Conservation (phyloP, 2,113 vertebrate species). For the Kryptolebias marmoratus region DNA sequence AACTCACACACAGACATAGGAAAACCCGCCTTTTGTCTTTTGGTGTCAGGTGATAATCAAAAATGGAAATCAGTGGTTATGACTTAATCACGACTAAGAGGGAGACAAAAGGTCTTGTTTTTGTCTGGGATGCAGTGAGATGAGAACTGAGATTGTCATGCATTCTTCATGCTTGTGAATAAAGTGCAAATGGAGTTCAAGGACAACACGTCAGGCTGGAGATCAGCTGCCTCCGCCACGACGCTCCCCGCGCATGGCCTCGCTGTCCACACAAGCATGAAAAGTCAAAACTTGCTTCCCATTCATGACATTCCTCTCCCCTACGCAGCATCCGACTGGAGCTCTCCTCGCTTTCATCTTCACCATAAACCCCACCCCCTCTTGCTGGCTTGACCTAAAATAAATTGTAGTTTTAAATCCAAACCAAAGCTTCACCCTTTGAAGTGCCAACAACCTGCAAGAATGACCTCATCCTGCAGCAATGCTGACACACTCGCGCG, state of each 20-base stretch:
- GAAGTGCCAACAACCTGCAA: not conserved
- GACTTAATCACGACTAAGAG: conserved; percentile 10
- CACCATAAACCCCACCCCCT: not conserved
- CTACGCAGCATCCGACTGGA: not conserved
- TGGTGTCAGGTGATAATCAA: not conserved
- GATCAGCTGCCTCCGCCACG: conserved; percentile 47
- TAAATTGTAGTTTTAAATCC: not conserved
- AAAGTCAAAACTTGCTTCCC: conserved; percentile 14
- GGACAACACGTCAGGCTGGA: conserved; percentile 36
- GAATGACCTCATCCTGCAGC: not conserved
- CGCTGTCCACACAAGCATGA: conserved; percentile 12
- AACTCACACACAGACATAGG: conserved; percentile 1
- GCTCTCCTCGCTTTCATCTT: conserved; percentile 5
- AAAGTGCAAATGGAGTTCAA: conserved; percentile 38
- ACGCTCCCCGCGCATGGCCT: conserved; percentile 47
- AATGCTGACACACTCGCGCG: not conserved
- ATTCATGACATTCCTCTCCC: conserved; percentile 18
- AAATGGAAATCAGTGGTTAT: conserved; percentile 12
- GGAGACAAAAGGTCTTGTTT: not conserved
- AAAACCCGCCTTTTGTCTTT: conserved; percentile 2
- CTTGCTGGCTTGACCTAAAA: not conserved
- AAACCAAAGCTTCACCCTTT: not conserved
- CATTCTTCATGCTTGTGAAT: conserved; percentile 17
- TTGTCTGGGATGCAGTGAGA: not conserved
- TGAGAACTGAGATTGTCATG: conserved; percentile 14